Base-by-base conservation (phyloP, 2,888 invertebrate genomes). In the Heteromyza rotundicornis region DNA sequence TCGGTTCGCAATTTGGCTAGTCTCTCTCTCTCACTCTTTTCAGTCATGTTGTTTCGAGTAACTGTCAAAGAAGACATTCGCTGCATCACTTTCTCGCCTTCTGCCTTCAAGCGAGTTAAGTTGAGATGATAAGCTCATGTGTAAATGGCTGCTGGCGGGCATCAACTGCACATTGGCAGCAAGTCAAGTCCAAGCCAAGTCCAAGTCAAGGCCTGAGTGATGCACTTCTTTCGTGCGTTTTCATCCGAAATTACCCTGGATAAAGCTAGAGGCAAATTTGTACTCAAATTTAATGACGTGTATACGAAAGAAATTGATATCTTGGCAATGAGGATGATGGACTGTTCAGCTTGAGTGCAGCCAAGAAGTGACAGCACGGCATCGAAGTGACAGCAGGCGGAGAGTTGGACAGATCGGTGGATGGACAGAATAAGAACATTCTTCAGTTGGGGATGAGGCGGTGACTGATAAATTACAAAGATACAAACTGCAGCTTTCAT, bases 351-450 rank as follows among this genome's bases (percentile, higher is more conserved):
- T 27, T 27, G 7, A 27, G 27, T 27, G 27, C 7, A 27, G n/a
- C 27, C 27, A 47, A 47, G 24, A 27, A 57, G 47, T 27, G 57
- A 47, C 49, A 57, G 57, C 57, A n/a, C 20, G 24, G 57, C 35
- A n/a, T 24, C 19, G 50, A 16, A 57, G 20, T 57, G 57, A 57
- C 57, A 57, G 57, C n/a, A n/a, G n/a, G n/a, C n/a, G n/a, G n/a
- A n/a, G n/a, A n/a, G n/a, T n/a, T n/a, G n/a, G 27, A 19, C 40
- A 56, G 55, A n/a, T 23, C 23, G n/a, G n/a, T n/a, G n/a, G n/a
- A n/a, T n/a, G n/a, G n/a, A n/a, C n/a, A n/a, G n/a, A n/a, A n/a
- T n/a, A n/a, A n/a, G n/a, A n/a, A n/a, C n/a, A n/a, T n/a, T n/a
- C n/a, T n/a, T n/a, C n/a, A n/a, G n/a, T n/a, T n/a, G n/a, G n/a